Evolutionary conservation across 2,113 vertebrate genomes (phyloP).

Genomic region (Chinchilla lanigera): DNA sequence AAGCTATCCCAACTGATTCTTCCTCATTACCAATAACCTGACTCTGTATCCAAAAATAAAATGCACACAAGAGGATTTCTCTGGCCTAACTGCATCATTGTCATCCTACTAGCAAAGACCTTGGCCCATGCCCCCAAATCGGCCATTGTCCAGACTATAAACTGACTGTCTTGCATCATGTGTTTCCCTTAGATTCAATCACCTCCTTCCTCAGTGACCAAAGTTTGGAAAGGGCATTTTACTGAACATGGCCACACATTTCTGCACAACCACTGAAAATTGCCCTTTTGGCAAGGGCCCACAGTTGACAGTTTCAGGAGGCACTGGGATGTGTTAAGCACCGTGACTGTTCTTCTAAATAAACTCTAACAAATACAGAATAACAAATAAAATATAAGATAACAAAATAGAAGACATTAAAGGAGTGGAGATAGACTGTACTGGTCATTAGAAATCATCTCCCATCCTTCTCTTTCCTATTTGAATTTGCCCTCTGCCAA

Average conservation of each 20-base stretch:
- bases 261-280: neutral
- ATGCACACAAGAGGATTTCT: neutral
- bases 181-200: neutral
- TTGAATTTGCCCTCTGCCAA: slow-evolving; percentile 25
- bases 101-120: neutral
- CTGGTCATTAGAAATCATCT: neutral
- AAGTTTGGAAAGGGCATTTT: neutral
- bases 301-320: neutral
- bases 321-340: neutral
- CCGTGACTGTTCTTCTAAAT: neutral
- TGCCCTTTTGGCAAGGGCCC: neutral
- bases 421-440: neutral
- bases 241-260: neutral
- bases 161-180: neutral
- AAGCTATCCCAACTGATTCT: neutral
- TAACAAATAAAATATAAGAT: neutral
- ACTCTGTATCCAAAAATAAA: slow-evolving; percentile 25
- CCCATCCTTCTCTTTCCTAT: neutral
- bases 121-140: neutral
- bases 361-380: neutral
- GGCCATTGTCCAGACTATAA: neutral
- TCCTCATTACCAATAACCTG: slow-evolving; percentile 30
- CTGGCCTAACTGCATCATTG: neutral
- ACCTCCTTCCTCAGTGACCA: neutral
- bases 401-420: neutral